Base-by-base conservation (phyloP, 2,888 invertebrate genomes). In the Campoletis raptor region DNA sequence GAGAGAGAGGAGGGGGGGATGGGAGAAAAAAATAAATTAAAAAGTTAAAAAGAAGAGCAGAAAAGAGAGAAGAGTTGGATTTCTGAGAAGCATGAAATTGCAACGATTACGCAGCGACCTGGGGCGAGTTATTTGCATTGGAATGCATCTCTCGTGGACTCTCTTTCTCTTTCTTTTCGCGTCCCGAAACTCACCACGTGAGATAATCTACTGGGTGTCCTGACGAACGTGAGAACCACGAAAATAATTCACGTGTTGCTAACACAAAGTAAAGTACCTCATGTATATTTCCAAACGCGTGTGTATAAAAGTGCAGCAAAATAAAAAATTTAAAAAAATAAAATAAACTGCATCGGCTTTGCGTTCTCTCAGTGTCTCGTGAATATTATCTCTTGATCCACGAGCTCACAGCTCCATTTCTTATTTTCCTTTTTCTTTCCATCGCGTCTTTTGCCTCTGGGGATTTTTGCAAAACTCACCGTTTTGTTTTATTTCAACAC, bases 31-130 rank as follows among this genome's bases (percentile, higher is more conserved):
- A 74, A 30, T n/a, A 54, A 57, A 72, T 52, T n/a, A 80, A 73
- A 72, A 52, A 77, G 36, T 10, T 0, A 67, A 85, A 76, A 64
- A 69, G 67, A 73, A 18, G 85, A 81, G 70, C 48, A 72, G 61
- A 73, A 57, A 85, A 73, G 69, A 76, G 78, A 72, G 85, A 82
- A 74, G 85, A 89, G 90, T 90, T 89, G 92, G 89, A 92, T 93
- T 94, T 94, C 94, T 92, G 91, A 92, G 94, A 94, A 94, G 90
- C 92, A 91, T 91, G 91, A 93, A 94, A 94, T 94, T 93, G 92
- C 94, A 89, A 91, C 92, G 92, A 94, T 94, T 94, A 94, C 92
- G 90, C 88, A 84, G 87, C 89, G 90, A 91, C 91, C 91, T 88
- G 90, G 90, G 91, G 94, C 90, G 89, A 90, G 91, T 89, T 91